Percentiles rank a stretch among this genome's conserved stretches.
phyloP scores from a whole-genome alignment of 2,113 vertebrate species.

The Pelusios castaneus region DNA sequence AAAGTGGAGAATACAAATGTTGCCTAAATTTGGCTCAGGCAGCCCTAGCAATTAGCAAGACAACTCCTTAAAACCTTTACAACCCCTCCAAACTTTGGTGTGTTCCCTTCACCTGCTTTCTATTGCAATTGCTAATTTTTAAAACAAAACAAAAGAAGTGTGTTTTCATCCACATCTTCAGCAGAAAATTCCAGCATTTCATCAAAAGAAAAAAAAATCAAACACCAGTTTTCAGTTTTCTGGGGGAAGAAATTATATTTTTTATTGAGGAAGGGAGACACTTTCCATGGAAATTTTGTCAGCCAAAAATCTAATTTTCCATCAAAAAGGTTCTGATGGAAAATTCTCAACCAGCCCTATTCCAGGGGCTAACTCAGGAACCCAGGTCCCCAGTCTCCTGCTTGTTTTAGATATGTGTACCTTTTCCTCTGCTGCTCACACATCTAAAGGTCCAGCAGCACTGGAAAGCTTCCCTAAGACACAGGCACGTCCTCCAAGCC shows the following conservation, averaged over 20 bases:
- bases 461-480: neutral
- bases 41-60: fast-evolving
- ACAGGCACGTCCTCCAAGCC: fast-evolving
- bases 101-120: neutral
- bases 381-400: neutral
- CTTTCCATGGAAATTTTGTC: neutral
- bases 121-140: too few relatives aligned
- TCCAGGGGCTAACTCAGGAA: neutral
- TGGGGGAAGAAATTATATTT: too few relatives aligned
- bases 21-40: neutral
- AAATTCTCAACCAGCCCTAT: neutral
- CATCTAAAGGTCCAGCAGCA: fast-evolving
- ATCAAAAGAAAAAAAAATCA: neutral
- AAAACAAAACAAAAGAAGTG: fast-evolving
- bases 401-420: neutral
- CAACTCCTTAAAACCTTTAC: fast-evolving
- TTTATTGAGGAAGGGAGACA: neutral
- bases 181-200: neutral
- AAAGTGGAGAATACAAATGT: neutral
- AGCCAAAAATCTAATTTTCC: fast-evolving
- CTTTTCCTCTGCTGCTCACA: neutral
- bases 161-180: neutral
- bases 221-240: neutral
- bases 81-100: neutral
- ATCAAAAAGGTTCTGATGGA: neutral